These are phyloP conservation scores for Crossocerus cetratus DNA, from an alignment of 2,888 invertebrate species.

Conservation along the genomic window DNA sequence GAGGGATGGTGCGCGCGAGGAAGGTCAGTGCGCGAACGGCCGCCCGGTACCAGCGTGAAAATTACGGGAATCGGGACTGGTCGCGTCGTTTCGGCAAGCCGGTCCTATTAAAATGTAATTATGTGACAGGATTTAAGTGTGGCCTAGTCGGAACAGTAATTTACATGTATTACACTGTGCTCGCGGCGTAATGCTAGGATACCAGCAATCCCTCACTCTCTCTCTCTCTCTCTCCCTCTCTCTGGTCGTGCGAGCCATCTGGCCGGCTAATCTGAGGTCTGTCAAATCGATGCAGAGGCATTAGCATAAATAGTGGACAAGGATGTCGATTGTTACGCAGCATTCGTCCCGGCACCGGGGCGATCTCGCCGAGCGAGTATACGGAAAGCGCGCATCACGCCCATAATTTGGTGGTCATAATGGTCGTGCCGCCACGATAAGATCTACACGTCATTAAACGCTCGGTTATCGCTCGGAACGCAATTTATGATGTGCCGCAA, in stretches of 20 bases:
- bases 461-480: not conserved
- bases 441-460: constrained; percentile 20
- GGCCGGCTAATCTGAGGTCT: constrained; percentile 6
- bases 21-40: too few relatives aligned
- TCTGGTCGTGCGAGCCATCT: too few relatives aligned
- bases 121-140: constrained; percentile 19
- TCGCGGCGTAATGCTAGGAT: too few relatives aligned
- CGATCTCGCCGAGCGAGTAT: constrained; percentile 14
- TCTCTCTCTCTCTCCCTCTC: too few relatives aligned
- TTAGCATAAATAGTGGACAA: constrained; percentile 23
- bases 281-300: constrained; percentile 11
- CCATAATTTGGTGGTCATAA: not conserved
- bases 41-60: too few relatives aligned
- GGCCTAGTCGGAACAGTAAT: constrained; percentile 38
- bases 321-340: constrained; percentile 23
- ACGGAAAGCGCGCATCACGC: constrained; percentile 3
- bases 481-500: constrained; percentile 3
- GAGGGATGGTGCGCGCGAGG: too few relatives aligned
- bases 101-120: constrained; percentile 11
- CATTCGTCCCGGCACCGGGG: constrained; percentile 10
- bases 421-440: constrained; percentile 6
- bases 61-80: too few relatives aligned
- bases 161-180: constrained; percentile 38
- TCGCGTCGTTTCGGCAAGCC: too few relatives aligned
- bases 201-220: too few relatives aligned